Conservation (phyloP, 2,797 vertebrate genomes). For the Chaetophractus vellerosus region DNA sequence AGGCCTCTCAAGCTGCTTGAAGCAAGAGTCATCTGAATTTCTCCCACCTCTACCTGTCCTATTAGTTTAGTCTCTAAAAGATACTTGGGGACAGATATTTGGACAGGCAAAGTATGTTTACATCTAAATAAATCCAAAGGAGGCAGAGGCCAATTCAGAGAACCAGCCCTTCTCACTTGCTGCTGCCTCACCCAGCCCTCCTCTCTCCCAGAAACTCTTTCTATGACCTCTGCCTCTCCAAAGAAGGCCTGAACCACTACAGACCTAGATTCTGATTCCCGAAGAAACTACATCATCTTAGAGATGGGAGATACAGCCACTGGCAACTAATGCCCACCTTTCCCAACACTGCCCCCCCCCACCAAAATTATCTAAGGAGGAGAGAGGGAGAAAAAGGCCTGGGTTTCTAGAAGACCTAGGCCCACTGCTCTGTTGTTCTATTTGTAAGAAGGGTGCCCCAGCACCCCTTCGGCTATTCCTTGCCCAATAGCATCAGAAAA, state of each 20-base stretch:
- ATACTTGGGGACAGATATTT: background rate
- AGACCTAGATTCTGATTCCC: background rate
- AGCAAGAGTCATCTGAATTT: conserved; percentile 42
- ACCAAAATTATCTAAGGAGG: background rate
- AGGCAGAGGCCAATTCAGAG: background rate
- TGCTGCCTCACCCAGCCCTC: background rate
- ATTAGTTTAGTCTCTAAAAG: conserved; percentile 34
- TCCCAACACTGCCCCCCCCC: background rate
- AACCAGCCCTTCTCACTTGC: background rate
- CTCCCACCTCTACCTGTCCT: background rate
- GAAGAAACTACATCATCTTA: background rate
- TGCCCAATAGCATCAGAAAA: background rate
- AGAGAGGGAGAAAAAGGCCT: background rate
- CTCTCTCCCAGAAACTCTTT: background rate
- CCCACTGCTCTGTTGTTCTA: background rate
- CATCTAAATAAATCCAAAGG: conserved; percentile 6
- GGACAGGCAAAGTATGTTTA: background rate
- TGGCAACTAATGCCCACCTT: background rate
- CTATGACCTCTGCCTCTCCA: background rate
- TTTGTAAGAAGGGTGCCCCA: background rate
- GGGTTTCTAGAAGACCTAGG: background rate
- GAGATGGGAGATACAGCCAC: background rate
- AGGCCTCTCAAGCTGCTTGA: background rate
- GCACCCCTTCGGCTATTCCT: background rate
- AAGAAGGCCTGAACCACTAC: background rate